These are phyloP conservation scores for Calliphora vomitoria DNA, from an alignment of 2,888 invertebrate species.

Conservation along the genomic window DNA sequence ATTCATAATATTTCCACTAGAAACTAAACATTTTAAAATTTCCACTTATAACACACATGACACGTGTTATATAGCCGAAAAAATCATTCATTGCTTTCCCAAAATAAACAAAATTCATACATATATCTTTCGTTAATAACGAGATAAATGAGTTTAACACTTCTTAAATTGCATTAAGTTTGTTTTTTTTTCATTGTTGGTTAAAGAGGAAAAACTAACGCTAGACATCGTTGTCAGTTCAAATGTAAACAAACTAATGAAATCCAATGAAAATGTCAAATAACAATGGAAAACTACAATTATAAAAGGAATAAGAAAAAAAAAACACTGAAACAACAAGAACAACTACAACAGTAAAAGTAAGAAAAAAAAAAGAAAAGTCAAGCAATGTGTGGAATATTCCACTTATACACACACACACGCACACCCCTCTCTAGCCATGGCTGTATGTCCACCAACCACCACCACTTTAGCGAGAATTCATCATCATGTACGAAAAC, in stretches of 20 bases:
- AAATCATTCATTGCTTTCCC: not conserved
- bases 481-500: constrained; percentile 8
- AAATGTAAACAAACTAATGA: constrained; percentile 44
- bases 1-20: too few relatives aligned
- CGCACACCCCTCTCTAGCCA: too few relatives aligned
- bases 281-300: constrained; percentile 15
- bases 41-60: not conserved
- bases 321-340: not conserved
- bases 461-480: constrained; percentile 37
- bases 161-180: constrained; percentile 28
- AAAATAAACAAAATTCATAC: not conserved
- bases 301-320: not conserved
- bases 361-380: not conserved
- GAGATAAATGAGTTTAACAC: constrained; percentile 11
- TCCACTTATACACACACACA: constrained; percentile 1
- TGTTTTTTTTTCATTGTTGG: not conserved
- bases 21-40: too few relatives aligned
- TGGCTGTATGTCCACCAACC: not conserved
- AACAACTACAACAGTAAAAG: not conserved
- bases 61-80: constrained; percentile 29
- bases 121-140: not conserved
- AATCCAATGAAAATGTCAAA: constrained; percentile 50
- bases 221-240: not conserved
- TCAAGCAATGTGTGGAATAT: constrained; percentile 39
- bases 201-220: constrained; percentile 1